Conservation (phyloP, 1,140 invertebrate species). For the Monochamus saltuarius region DNA sequence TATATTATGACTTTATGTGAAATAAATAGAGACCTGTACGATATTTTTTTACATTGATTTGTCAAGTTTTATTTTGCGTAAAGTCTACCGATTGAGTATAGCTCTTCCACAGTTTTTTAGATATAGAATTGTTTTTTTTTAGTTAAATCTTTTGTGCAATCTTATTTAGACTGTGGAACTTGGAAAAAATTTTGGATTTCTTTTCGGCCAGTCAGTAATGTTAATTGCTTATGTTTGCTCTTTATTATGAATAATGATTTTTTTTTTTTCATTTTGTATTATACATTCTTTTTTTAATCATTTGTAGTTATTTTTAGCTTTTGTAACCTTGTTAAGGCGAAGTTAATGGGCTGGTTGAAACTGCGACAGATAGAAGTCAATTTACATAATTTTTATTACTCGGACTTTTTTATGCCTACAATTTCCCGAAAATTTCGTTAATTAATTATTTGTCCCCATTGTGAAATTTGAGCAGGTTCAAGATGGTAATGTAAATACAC, state of each 20-base stretch:
- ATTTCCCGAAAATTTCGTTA: no score
- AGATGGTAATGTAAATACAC: no score
- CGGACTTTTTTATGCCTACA: no score
- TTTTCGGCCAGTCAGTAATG: slow-evolving; percentile 9
- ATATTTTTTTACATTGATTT: slow-evolving; percentile 26
- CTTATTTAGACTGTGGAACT: neutral
- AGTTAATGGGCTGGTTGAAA: slow-evolving; percentile 28
- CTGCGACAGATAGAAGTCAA: slow-evolving; percentile 38
- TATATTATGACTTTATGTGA: slow-evolving; percentile 29
- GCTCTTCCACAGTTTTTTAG: slow-evolving; percentile 1
- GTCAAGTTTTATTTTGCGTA: slow-evolving; percentile 14
- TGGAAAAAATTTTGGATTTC: slow-evolving; percentile 2
- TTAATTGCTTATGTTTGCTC: slow-evolving; percentile 13
- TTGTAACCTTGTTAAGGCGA: slow-evolving; percentile 15
- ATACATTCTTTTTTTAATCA: slow-evolving; percentile 15
- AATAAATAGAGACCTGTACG: slow-evolving; percentile 26
- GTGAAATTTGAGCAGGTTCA: no score
- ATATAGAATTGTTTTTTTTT: slow-evolving; percentile 3
- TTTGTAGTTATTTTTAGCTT: slow-evolving; percentile 8
- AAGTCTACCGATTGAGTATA: slow-evolving; percentile 1
- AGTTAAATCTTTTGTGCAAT: neutral
- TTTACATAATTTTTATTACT: slow-evolving; percentile 19
- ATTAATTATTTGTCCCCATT: no score
- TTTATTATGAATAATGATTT: neutral
- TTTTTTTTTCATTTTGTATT: slow-evolving; percentile 21